phyloP scores from a whole-genome alignment of 2,888 invertebrate genomes.

The Eucriotettix oculatus region DNA sequence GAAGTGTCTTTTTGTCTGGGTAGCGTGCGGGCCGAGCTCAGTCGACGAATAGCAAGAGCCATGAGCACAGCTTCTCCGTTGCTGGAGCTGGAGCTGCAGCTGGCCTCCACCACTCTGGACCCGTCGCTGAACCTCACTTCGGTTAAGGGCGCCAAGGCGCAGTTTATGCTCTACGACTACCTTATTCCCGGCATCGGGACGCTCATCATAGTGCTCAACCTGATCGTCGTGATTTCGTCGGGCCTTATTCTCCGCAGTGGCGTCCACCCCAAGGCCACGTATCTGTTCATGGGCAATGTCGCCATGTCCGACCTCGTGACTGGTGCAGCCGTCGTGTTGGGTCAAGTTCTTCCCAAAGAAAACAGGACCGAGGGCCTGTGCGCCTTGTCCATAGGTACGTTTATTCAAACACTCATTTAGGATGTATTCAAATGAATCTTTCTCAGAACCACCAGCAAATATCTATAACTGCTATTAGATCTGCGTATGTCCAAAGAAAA shows the following conservation, averaged over 20 bases:
- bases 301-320: constrained; percentile 46
- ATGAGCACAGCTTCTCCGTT: neutral
- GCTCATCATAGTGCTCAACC: constrained; percentile 39
- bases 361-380: constrained; percentile 25
- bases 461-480: too few relatives aligned
- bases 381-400: constrained; percentile 26
- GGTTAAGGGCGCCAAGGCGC: neutral
- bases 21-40: too few relatives aligned
- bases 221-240: constrained; percentile 47
- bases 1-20: too few relatives aligned
- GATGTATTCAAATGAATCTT: too few relatives aligned
- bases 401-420: neutral
- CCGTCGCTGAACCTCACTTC: neutral
- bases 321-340: constrained; percentile 39
- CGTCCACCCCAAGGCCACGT: constrained; percentile 43
- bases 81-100: neutral
- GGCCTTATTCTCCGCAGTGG: constrained; percentile 35
- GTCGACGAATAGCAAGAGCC: too few relatives aligned
- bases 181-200: constrained; percentile 5
- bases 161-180: constrained; percentile 5
- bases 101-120: neutral
- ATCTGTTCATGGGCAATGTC: constrained; percentile 46
- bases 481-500: too few relatives aligned
- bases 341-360: constrained; percentile 26
- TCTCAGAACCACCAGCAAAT: too few relatives aligned